phyloP scores from a whole-genome alignment of 2,113 vertebrate species.

The Podarcis muralis region DNA sequence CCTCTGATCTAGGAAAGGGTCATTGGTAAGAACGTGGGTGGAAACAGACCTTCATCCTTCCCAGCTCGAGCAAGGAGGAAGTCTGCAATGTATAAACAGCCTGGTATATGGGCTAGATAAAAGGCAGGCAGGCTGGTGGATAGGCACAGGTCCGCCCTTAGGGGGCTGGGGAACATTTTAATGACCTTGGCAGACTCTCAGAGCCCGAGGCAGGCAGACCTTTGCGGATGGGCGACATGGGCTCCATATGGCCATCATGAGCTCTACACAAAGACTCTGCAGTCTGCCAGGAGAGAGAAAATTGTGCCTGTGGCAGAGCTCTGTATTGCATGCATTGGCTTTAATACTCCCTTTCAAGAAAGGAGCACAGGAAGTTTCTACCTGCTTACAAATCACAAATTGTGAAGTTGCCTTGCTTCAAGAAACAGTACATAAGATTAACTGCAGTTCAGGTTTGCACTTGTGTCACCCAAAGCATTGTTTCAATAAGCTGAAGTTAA shows the following conservation, averaged over 20 bases:
- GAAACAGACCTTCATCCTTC: neutral
- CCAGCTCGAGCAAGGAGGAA: constrained; percentile 40
- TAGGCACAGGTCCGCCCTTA: constrained; percentile 24
- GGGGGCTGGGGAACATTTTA: constrained; percentile 70
- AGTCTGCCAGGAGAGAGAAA: constrained; percentile 67
- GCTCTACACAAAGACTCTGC: neutral
- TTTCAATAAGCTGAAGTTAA: too few relatives aligned
- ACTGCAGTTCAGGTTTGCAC: too few relatives aligned
- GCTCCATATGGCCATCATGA: constrained; percentile 69
- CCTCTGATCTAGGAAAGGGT: neutral
- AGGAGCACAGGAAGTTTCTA: constrained; percentile 46
- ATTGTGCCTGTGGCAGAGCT: constrained; percentile 61
- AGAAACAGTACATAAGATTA: too few relatives aligned
- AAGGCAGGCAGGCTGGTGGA: constrained; percentile 62
- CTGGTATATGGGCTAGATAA: constrained; percentile 62
- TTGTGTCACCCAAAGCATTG: too few relatives aligned
- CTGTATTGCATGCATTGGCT: constrained; percentile 64
- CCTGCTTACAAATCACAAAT: too few relatives aligned
- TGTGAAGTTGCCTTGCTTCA: too few relatives aligned
- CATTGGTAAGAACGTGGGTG: neutral
- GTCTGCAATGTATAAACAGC: constrained; percentile 70
- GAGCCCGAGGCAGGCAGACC: constrained; percentile 65
- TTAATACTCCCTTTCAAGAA: constrained; percentile 63
- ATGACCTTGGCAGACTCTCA: constrained; percentile 75
- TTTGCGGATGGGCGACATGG: constrained; percentile 65